phyloP scores from a whole-genome alignment of 2,888 invertebrate genomes.

The Lottia gigantea region DNA sequence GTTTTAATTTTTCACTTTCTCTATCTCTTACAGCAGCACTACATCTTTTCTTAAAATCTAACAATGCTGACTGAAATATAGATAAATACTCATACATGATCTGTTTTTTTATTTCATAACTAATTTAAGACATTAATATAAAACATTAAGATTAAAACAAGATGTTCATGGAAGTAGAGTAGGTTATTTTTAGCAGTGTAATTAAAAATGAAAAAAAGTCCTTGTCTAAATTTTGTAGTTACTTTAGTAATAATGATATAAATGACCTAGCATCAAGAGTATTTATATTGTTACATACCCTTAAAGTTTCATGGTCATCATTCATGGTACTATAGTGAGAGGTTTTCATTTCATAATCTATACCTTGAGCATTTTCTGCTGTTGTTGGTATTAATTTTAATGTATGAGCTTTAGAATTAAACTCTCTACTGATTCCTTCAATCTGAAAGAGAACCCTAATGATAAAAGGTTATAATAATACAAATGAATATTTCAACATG shows the following conservation, averaged over 20 bases:
- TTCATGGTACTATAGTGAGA: conserved; percentile 29
- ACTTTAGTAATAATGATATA: too few relatives aligned
- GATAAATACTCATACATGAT: conserved; percentile 12
- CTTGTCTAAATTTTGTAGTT: too few relatives aligned
- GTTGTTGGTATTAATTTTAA: conserved; percentile 55
- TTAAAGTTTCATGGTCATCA: conserved; percentile 39
- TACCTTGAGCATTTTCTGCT: conserved; percentile 56
- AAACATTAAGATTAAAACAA: too few relatives aligned
- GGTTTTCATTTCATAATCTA: conserved; percentile 55
- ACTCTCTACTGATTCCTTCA: conserved; percentile 43
- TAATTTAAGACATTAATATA: background rate
- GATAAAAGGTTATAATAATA: background rate
- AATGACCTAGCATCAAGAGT: background rate
- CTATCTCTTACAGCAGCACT: conserved; percentile 37
- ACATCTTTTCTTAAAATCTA: conserved; percentile 47
- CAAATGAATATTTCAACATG: too few relatives aligned
- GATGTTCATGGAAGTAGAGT: background rate
- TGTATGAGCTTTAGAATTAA: conserved; percentile 50
- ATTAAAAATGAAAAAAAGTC: conserved; percentile 16
- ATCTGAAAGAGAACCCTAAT: conserved; percentile 35
- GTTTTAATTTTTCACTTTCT: conserved; percentile 40
- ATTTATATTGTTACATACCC: conserved; percentile 32
- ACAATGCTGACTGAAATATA: conserved; percentile 46
- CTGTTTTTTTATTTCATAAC: background rate
- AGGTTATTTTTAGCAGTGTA: too few relatives aligned